A percentile compares a stretch with the other conserved stretches of the same genome.
Evolutionary conservation across 2,113 vertebrate genomes (phyloP).

Genomic region (Tringa solitaria): DNA sequence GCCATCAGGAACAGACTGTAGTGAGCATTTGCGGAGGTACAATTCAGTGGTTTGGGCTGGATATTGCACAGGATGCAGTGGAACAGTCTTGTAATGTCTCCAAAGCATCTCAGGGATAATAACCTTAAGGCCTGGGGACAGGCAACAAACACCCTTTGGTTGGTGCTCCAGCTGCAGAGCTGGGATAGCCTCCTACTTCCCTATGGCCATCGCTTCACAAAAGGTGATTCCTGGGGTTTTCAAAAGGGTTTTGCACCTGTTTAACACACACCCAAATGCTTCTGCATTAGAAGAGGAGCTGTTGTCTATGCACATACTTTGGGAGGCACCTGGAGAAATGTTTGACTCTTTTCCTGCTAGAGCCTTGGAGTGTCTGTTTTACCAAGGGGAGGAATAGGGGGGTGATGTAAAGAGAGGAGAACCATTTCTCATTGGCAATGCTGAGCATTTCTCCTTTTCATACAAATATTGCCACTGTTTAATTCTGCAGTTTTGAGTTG

Average conservation of each 20-base stretch:
- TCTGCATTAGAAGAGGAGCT: not conserved
- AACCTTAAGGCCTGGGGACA: not conserved
- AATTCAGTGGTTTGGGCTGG: not conserved
- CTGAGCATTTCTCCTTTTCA: not conserved
- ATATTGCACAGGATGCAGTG: not conserved
- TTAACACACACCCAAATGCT: not conserved
- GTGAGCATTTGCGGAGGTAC: not conserved
- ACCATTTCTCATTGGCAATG: not conserved
- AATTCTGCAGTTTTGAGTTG: not conserved
- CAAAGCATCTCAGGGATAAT: not conserved
- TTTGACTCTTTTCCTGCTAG: not conserved
- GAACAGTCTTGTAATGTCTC: not conserved
- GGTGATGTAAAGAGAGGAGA: not conserved
- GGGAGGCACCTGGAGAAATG: not conserved
- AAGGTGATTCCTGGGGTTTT: not conserved
- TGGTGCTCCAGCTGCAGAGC: not conserved
- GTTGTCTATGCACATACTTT: rapidly evolving
- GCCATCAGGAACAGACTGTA: not conserved
- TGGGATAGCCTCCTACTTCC: not conserved
- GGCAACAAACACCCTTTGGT: not conserved
- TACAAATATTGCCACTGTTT: conserved; percentile 1
- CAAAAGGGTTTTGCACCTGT: not conserved
- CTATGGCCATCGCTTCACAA: not conserved
- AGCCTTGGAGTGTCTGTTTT: not conserved
- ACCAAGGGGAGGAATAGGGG: not conserved